These are phyloP conservation scores for Tillus elongatus DNA, from an alignment of 2,888 invertebrate genomes.

Conservation along the genomic window DNA sequence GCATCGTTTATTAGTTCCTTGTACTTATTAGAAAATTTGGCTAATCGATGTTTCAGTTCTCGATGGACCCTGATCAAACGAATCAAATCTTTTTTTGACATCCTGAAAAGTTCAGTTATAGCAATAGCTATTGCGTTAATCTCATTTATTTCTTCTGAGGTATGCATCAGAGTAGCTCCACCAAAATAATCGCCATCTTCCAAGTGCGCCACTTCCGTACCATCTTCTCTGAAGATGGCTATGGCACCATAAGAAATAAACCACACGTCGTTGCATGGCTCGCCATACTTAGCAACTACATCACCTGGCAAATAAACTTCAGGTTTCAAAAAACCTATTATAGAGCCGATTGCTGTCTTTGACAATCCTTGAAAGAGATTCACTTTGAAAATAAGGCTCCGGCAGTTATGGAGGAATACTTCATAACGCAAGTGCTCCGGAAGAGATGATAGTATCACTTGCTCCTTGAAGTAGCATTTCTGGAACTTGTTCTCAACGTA, in stretches of 20 bases:
- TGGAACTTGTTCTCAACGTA: not conserved
- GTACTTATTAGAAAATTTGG: not conserved
- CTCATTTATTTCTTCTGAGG: not conserved
- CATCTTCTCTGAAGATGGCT: not conserved
- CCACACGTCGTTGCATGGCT: not conserved
- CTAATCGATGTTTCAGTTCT: not conserved
- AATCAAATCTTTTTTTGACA: not conserved
- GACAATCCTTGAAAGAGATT: constrained; percentile 3
- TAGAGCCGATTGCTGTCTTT: not conserved
- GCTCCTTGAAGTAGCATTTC: constrained; percentile 2
- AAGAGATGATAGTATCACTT: not conserved
- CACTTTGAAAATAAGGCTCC: too few species aligned
- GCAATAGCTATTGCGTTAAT: not conserved
- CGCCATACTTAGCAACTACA: not conserved
- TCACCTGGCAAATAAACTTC: not conserved
- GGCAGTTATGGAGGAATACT: not conserved
- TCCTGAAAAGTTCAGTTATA: not conserved
- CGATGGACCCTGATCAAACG: not conserved
- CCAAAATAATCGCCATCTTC: constrained; percentile 1
- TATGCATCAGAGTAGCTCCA: not conserved
- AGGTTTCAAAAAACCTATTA: not conserved
- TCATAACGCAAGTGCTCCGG: constrained; percentile 1
- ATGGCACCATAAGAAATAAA: constrained; percentile 2
- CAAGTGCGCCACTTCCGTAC: not conserved
- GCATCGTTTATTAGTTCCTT: not conserved